These are phyloP conservation scores for Mirounga angustirostris DNA, from an alignment of 2,113 vertebrate species.

Conservation along the genomic window DNA sequence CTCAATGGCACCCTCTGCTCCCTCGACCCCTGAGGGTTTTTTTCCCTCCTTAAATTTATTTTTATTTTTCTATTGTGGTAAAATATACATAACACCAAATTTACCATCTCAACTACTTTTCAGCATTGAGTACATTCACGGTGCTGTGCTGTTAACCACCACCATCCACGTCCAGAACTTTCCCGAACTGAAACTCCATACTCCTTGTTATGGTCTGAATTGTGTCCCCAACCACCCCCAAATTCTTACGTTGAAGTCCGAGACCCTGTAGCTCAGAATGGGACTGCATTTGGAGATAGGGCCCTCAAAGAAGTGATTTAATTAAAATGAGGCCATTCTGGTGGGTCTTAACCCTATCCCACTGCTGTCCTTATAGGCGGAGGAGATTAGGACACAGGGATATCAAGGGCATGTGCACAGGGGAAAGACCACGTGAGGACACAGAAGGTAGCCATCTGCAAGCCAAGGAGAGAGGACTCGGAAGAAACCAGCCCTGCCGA, in stretches of 20 bases:
- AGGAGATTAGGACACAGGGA: neutral
- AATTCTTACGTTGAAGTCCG: neutral
- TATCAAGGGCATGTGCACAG: neutral
- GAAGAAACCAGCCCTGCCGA: neutral
- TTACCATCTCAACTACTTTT: no score
- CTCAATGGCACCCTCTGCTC: neutral
- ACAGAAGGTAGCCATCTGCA: fast-evolving
- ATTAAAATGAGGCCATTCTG: neutral
- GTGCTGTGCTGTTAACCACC: fast-evolving
- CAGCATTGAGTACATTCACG: no score
- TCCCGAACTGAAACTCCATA: neutral
- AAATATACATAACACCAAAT: neutral
- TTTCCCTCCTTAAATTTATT: neutral
- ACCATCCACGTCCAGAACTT: neutral
- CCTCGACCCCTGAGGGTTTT: neutral
- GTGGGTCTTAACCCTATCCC: neutral
- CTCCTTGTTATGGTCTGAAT: neutral
- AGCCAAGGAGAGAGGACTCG: neutral
- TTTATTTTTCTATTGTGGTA: neutral
- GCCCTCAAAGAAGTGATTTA: neutral
- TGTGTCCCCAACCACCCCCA: fast-evolving
- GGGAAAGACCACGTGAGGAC: neutral
- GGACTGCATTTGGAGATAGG: neutral
- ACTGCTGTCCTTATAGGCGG: neutral
- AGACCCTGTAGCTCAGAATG: no score